Evolutionary conservation across 2,888 invertebrate species (phyloP).

Genomic region (Spisula solida): DNA sequence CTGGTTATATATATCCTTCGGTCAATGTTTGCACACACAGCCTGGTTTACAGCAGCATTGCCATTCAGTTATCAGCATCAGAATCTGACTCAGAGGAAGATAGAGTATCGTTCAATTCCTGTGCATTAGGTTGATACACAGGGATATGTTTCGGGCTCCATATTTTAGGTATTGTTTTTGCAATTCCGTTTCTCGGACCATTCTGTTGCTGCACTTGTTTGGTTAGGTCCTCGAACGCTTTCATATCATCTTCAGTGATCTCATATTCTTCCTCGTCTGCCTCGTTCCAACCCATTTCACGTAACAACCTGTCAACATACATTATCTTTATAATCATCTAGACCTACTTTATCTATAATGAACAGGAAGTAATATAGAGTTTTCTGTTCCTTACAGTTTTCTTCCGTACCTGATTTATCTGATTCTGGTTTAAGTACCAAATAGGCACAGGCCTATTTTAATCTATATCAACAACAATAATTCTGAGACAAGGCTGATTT

Average conservation of each 20-base stretch:
- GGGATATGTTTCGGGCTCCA: conserved; percentile 84
- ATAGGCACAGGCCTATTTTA: neutral
- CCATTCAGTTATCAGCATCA: conserved; percentile 67
- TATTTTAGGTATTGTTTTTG: conserved; percentile 76
- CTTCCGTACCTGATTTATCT: too few relatives aligned
- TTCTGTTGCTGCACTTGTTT: conserved; percentile 79
- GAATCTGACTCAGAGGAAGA: conserved; percentile 83
- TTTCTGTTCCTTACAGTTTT: too few relatives aligned
- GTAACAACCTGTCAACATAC: conserved; percentile 81
- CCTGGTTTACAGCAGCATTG: conserved; percentile 22
- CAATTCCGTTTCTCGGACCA: conserved; percentile 75
- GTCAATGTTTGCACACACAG: conserved; percentile 27
- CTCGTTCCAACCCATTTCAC: conserved; percentile 88
- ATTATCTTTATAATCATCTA: neutral
- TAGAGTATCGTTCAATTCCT: conserved; percentile 79
- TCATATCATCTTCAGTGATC: conserved; percentile 87
- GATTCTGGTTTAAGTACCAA: too few relatives aligned
- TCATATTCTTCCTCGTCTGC: conserved; percentile 87
- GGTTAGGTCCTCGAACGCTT: conserved; percentile 84
- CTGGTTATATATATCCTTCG: conserved; percentile 24
- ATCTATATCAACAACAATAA: neutral
- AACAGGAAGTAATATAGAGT: too few relatives aligned
- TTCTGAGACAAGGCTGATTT: neutral
- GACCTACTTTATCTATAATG: too few relatives aligned
- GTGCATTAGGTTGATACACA: conserved; percentile 74